These are phyloP conservation scores for Nowickia ferox DNA, from an alignment of 2,888 invertebrate genomes.

Conservation along the genomic window DNA sequence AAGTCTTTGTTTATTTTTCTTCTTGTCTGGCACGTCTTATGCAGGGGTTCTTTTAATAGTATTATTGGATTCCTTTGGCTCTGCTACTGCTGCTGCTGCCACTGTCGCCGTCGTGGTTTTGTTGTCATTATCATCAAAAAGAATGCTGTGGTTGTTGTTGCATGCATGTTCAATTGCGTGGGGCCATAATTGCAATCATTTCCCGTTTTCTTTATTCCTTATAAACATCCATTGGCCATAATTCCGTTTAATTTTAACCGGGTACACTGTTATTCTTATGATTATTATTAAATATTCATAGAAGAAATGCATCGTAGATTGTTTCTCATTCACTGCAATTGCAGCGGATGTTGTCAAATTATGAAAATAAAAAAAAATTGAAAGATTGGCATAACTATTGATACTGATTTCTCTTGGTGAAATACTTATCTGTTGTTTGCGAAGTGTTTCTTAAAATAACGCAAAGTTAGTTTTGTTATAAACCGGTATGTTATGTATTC, in stretches of 20 bases:
- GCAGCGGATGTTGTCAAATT: slow-evolving; percentile 62
- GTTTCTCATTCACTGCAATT: slow-evolving; percentile 22
- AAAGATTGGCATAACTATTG: background rate
- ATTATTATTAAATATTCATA: slow-evolving; percentile 10
- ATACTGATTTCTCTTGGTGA: background rate
- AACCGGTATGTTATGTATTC: too few species aligned
- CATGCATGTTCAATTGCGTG: slow-evolving; percentile 50
- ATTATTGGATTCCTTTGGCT: slow-evolving; percentile 38
- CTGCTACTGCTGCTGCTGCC: slow-evolving; percentile 15
- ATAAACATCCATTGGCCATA: slow-evolving; percentile 24
- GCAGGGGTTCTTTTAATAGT: slow-evolving; percentile 28
- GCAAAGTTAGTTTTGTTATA: too few species aligned
- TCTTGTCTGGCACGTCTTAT: slow-evolving; percentile 42
- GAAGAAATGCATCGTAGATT: slow-evolving; percentile 15
- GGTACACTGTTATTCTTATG: slow-evolving; percentile 15
- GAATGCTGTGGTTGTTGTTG: slow-evolving; percentile 42
- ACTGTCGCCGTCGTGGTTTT: slow-evolving; percentile 27
- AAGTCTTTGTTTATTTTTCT: slow-evolving; percentile 2
- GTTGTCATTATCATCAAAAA: slow-evolving; percentile 53
- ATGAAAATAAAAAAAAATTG: background rate
- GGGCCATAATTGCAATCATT: slow-evolving; percentile 57
- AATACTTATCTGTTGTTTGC: too few species aligned
- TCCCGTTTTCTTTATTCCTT: slow-evolving; percentile 13
- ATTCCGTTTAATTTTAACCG: slow-evolving; percentile 31
- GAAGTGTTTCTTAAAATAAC: too few species aligned